Base-by-base conservation (phyloP, 1,140 invertebrate species). In the Zaprionus ornatus region DNA sequence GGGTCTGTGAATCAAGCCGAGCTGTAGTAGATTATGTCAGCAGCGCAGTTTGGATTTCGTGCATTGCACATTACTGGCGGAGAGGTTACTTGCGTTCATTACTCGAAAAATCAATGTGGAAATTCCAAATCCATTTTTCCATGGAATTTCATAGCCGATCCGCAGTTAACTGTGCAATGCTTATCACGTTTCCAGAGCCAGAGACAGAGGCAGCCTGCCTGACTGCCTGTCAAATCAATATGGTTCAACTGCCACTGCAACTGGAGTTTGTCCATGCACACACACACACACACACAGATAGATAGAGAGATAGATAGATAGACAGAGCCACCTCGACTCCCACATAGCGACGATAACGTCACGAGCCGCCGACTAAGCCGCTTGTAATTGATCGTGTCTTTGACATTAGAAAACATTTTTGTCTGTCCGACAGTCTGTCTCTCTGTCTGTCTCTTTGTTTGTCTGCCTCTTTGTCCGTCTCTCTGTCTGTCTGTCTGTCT, bases 301-400 rank as follows among this genome's bases (percentile, higher is more conserved):
- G 13, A 40, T 3, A 61, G 60, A 52, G 17, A 40, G 7, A 23
- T 2, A 37, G 13, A 4, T 6, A 21, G 17, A 40, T 17, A 40
- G 27, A 35, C 6, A n/a, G n/a, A n/a, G 12, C 4, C 19, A 4
- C 25, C 19, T n/a, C 61, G 6, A 45, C 54, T n/a, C 21, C 56
- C 57, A 25, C 52, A 19, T 48, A 61, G 13, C 35, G 29, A 59
- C 65, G 59, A 74, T 74, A 75, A 71, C 67, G 66, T 75, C 73
- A 75, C 73, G 73, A 71, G 60, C 60, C 55, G 67, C 57, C 59
- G 67, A 42, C 59, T 75, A 64, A 70, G 40, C 54, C 67, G 67
- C 54, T 71, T 75, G 73, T 75, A 75, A 75, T 75, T 70, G 67
- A 75, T 75, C 73, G 73, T 75, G 73, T 75, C 73, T 75, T 75